phyloP scores from a whole-genome alignment of 2,113 vertebrate genomes.

The Podarcis muralis region DNA sequence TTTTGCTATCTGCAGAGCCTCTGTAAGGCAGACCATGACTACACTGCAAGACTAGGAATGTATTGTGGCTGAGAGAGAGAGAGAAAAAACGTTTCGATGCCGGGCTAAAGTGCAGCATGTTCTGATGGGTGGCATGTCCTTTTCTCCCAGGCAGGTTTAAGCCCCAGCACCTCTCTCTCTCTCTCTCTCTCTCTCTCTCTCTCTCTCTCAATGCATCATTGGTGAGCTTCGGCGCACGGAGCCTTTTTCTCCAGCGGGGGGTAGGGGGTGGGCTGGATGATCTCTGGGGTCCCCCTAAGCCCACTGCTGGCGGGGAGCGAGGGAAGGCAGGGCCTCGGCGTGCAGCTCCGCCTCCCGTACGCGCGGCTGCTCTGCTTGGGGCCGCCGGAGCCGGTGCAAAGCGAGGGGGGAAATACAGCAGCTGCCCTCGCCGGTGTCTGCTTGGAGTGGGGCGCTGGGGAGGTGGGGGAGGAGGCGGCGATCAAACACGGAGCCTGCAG shows the following conservation, averaged over 20 bases:
- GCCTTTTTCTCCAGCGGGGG: neutral
- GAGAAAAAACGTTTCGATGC: too few species aligned
- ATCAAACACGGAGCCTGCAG: neutral
- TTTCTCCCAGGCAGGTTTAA: neutral
- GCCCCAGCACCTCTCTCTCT: neutral
- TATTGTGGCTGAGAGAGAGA: neutral
- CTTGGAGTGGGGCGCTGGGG: neutral
- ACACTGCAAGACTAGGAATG: too few species aligned
- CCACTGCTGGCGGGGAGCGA: neutral
- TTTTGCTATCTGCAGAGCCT: neutral
- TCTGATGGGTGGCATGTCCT: too few species aligned
- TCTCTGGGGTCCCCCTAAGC: neutral
- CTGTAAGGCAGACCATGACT: neutral
- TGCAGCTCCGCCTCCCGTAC: neutral
- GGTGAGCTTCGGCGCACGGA: neutral
- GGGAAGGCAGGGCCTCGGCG: neutral
- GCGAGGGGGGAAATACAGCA: neutral
- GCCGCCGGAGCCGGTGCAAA: conserved; percentile 11
- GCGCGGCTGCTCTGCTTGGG: conserved; percentile 10
- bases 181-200: too few species aligned
- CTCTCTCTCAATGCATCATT: too few species aligned
- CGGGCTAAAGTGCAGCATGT: too few species aligned
- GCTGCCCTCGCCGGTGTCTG: neutral
- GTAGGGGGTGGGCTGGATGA: neutral
- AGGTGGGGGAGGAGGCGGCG: neutral